Conservation (phyloP, 2,113 vertebrate genomes). For the Aphelocoma coerulescens region DNA sequence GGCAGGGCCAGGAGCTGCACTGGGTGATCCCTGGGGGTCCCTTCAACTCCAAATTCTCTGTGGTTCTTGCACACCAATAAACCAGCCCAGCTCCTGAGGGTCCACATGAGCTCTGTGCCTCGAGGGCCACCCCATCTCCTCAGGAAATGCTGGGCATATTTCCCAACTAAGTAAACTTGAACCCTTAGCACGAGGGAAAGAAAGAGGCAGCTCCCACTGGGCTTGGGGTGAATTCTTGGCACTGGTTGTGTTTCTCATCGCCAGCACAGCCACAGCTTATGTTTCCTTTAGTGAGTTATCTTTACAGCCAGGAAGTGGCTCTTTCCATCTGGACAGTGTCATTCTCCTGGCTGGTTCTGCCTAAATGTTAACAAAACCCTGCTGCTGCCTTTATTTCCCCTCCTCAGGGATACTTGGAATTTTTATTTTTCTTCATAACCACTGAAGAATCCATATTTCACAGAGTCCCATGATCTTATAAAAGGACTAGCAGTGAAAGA, state of each 20-base stretch:
- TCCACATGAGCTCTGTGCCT: fast-evolving
- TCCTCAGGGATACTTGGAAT: conserved; percentile 63
- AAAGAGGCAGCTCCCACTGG: conserved; percentile 14
- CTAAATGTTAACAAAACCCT: conserved; percentile 70
- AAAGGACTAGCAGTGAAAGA: neutral
- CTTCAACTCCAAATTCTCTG: neutral
- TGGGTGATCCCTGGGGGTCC: neutral
- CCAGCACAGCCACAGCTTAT: conserved; percentile 53
- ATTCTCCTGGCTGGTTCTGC: conserved; percentile 62
- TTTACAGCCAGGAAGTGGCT: conserved; percentile 73
- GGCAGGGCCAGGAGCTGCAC: neutral
- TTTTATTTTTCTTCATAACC: conserved; percentile 58
- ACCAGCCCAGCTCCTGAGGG: neutral
- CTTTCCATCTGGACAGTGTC: conserved; percentile 73
- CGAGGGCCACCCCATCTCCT: neutral
- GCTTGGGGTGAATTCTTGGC: conserved; percentile 43
- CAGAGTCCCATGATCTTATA: neutral
- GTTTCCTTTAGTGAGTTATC: conserved; percentile 71
- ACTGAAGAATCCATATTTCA: conserved; percentile 36
- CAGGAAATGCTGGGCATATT: conserved; percentile 29
- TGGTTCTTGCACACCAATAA: neutral
- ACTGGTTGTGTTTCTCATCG: neutral
- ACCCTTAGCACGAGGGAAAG: neutral
- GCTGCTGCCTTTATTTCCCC: conserved; percentile 61
- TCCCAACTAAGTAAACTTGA: conserved; percentile 33